Evolutionary conservation across 2,113 vertebrate genomes (phyloP).

Genomic region (Sardina pilchardus): DNA sequence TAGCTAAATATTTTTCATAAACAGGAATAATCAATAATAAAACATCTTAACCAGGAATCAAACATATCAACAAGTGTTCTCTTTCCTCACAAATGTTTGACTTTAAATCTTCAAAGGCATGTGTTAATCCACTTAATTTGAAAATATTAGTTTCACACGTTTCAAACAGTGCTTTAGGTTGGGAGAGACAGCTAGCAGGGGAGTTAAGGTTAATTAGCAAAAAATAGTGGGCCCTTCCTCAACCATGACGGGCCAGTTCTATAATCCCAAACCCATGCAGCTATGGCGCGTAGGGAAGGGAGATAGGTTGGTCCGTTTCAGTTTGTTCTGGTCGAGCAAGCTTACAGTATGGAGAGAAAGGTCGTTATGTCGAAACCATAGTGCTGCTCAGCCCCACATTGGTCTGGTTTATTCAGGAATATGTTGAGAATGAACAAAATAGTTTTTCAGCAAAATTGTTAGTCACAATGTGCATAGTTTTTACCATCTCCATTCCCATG

Average conservation of each 20-base stretch:
- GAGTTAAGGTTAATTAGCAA: neutral
- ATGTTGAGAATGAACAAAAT: neutral
- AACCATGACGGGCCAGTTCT: neutral
- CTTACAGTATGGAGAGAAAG: neutral
- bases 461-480: neutral
- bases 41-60: neutral
- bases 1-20: neutral
- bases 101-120: neutral
- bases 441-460: neutral
- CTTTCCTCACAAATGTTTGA: neutral
- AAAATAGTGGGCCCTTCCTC: neutral
- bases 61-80: too few species aligned
- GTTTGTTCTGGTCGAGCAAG: neutral
- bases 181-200: neutral
- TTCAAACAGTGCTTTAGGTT: neutral
- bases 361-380: neutral
- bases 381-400: neutral
- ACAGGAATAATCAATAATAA: neutral
- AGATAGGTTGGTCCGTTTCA: neutral
- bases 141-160: neutral
- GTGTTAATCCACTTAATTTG: neutral
- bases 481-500: neutral
- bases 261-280: neutral
- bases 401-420: neutral
- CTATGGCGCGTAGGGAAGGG: neutral